Base-by-base conservation (phyloP, 2,113 vertebrate species). In the Epinephelus fuscoguttatus region DNA sequence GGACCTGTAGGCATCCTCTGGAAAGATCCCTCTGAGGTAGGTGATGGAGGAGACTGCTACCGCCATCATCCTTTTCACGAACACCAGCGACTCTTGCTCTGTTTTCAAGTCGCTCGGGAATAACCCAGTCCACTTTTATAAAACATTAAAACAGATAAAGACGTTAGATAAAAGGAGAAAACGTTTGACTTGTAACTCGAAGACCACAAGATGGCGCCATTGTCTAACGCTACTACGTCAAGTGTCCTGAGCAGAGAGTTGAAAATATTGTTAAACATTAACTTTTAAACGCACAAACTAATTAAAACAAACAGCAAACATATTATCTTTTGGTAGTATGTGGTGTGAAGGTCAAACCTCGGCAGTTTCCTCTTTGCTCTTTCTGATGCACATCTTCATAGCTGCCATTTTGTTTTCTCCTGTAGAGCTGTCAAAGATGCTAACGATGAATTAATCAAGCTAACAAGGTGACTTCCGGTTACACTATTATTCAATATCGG, bases 21-120 rank as follows among this genome's bases (percentile, higher is more conserved):
- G 98, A 59, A 99, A 99, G 84, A 99, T 96, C 12, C 98, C 98
- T 87, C 98, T 95, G 81, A 99, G 96, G 64, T 99, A 99, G 0
- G 98, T 99, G 91, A 99, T 98, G 86, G 96, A 97, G 73, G 98
- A 99, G 3, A 99, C 95, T 0, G 97, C 96, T 75, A 99, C 91
- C 1, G 97, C 97, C 88, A 99, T 90, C 42, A 99, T 97, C 78
- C 97, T 95, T 92, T 99, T 99, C 57, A 99, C 96, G 30, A 98
- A 95, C 33, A 97, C 91, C 47, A 98, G 87, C 1, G 98, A 99
- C 12, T 97, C 96, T 33, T 97, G 92, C 21, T 97, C 94, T 0
- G 96, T 97, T 78, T 94, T 89, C 42, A 98, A 86, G 27, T 94
- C 93, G 19, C 68, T 92, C 9, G 77, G 56, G 68, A 96, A 96